Base-by-base conservation (phyloP, 2,113 vertebrate genomes). In the Scomber scombrus region DNA sequence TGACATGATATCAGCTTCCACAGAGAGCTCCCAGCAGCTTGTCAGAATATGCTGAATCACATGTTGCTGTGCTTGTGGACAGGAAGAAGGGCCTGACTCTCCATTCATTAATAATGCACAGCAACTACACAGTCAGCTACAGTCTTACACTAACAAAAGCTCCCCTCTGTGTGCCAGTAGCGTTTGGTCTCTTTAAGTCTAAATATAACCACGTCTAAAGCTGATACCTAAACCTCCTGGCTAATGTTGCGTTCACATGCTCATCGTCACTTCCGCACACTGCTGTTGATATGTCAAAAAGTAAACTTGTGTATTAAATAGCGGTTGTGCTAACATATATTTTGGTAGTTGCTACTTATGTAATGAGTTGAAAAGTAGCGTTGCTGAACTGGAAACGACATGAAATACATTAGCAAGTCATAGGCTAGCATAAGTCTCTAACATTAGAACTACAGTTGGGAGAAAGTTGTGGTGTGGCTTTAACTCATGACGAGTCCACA, bases 121-220 rank as follows among this genome's bases (percentile, higher is more conserved):
- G 31, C 55, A 21, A 11, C 12, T 4, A 47, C 31, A 57, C 2
- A 2, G 23, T 26, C 1, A 26, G 11, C 11, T n/a, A 49, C 4
- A 43, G 31, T 47, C 7, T 9, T 9, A 40, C 34, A 40, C 34
- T 9, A 40, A 40, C 34, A 40, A 40, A 40, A 40, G 34, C 34
- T 40, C 34, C 34, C 34, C 34, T 8, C 34, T 71, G 67, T 54
- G 71, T 26, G 16, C 57, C 43, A 66, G 65, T 49, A 65, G 47
- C 11, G 60, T 65, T 60, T 62, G 83, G 88, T 56, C 82, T 54
- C 94, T 94, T 93, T 93, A 94, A 94, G 82, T 91, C 93, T 95
- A 95, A 94, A 93, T 92, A 93, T 95, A 95, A 88, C 87, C 10
- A 1, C 2, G 46, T 77, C 69, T 69, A 86, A 92, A 90, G 88